Conservation (phyloP, 92 coral and sea anemone genomes). For the Porites lobata region DNA sequence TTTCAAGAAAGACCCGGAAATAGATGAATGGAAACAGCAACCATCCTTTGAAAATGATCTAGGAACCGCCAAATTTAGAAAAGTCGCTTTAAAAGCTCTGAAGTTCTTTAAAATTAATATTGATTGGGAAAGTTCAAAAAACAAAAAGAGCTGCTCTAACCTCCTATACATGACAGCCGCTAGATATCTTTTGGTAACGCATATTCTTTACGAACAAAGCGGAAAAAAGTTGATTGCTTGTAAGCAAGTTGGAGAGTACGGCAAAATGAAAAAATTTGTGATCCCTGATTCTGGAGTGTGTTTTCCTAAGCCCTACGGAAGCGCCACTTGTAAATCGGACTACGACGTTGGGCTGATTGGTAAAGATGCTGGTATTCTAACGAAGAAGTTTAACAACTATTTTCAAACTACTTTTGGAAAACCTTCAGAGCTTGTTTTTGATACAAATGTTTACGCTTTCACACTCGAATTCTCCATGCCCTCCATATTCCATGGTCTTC, state of each 20-base stretch:
- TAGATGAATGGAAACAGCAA: no score
- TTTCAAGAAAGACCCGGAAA: no score
- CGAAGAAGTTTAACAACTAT: constrained; percentile 68
- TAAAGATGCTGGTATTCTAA: constrained; percentile 69
- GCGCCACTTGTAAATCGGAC: constrained; percentile 82
- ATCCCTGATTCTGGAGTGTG: constrained; percentile 63
- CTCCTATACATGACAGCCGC: no score
- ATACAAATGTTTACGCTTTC: constrained; percentile 87
- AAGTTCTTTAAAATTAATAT: no score
- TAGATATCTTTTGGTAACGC: no score
- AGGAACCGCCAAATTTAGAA: no score
- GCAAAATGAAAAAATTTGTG: not conserved
- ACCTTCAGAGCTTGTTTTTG: constrained; percentile 77
- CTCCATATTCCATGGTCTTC: constrained; percentile 47
- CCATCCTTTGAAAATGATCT: no score
- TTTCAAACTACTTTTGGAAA: constrained; percentile 63
- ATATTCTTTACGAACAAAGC: constrained; percentile 7
- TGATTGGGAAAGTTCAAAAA: no score
- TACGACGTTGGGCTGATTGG: constrained; percentile 86
- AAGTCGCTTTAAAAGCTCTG: no score
- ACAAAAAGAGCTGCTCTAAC: no score
- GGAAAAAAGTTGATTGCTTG: constrained; percentile 57
- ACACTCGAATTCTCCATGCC: constrained; percentile 87
- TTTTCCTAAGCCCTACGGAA: constrained; percentile 62
- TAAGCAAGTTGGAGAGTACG: not conserved